Percentiles rank a stretch among this genome's conserved stretches.
These are phyloP conservation scores for Sphecodes monilicornis DNA, from an alignment of 2,888 invertebrate genomes.

Conservation along the genomic window DNA sequence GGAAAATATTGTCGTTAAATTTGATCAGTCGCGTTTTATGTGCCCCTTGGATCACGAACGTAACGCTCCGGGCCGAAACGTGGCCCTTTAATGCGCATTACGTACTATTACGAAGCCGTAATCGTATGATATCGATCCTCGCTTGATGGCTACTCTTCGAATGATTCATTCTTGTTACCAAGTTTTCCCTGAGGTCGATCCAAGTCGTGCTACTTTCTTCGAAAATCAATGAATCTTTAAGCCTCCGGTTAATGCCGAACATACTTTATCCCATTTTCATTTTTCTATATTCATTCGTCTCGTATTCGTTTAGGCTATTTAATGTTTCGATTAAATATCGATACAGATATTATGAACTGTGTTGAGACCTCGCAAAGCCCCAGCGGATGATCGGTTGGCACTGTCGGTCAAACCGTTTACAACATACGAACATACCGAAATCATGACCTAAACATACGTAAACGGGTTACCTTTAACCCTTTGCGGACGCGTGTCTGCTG, in stretches of 20 bases:
- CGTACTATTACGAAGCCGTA: not conserved
- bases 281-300: not conserved
- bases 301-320: too few relatives aligned
- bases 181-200: not conserved
- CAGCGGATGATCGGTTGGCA: too few relatives aligned
- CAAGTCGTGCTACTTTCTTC: not conserved
- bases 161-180: not conserved
- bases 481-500: too few relatives aligned
- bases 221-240: not conserved
- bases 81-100: not conserved
- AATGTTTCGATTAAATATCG: too few relatives aligned
- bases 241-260: not conserved
- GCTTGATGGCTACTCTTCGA: not conserved
- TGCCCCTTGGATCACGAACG: not conserved
- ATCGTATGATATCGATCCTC: not conserved
- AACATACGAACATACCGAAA: too few relatives aligned
- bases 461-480: too few relatives aligned
- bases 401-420: too few relatives aligned
- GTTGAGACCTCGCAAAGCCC: too few relatives aligned
- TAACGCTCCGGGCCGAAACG: too few relatives aligned
- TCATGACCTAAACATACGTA: too few relatives aligned
- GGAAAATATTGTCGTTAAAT: constrained; percentile 12
- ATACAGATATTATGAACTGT: too few relatives aligned
- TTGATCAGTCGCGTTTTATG: constrained; percentile 4
- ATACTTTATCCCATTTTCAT: not conserved